Evolutionary conservation across 1,140 invertebrate species (phyloP), one percentile per base, ranked within the genome.

Genomic region (Drosophila orosa): DNA sequence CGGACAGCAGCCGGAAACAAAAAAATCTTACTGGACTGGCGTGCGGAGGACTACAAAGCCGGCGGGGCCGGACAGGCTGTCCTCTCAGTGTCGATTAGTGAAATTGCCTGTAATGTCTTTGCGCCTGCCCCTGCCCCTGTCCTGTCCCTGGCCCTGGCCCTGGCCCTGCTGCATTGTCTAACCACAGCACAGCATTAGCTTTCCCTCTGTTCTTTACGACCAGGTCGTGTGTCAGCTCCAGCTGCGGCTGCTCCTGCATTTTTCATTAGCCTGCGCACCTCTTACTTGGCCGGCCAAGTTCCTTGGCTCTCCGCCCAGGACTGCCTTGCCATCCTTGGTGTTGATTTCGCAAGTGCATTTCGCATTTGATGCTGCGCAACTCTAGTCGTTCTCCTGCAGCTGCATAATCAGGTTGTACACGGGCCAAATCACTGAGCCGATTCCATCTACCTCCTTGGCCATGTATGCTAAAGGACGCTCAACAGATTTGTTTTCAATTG

Each of bases 71-170:
- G 37, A 54, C 31, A 24, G 25, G 29, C 25, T 52, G 22, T 39
- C 63, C 62, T 62, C 75, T 87, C 82, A 83, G 75, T 83, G 83
- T 65, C 84, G 78, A 79, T 86, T 86, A 86, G 82, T 89, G 75
- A 86, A 86, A 86, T 79, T 86, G 82, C 79, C 83, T 76, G 83
- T 86, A 86, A 86, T 87, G 82, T 78, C 69, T 78, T 31, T 60
- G 27, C 33, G 12, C 25, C 45, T 44, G 3, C n/a, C 45, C 13
- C 35, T 39, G 29, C 12, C 33, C 27, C 31, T 48, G 31, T 39
- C 50, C 58, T 48, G 45, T 29, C 42, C 13, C 42, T 58, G 42
- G 12, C 33, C 40, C 42, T 60, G 69, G 71, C 67, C 74, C 60
- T 63, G 75, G 73, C 40, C 35, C 52, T 62, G 72, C 66, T 79